Base-by-base conservation (phyloP, 2,797 vertebrate species). In the Perdix hodgsoniae region DNA sequence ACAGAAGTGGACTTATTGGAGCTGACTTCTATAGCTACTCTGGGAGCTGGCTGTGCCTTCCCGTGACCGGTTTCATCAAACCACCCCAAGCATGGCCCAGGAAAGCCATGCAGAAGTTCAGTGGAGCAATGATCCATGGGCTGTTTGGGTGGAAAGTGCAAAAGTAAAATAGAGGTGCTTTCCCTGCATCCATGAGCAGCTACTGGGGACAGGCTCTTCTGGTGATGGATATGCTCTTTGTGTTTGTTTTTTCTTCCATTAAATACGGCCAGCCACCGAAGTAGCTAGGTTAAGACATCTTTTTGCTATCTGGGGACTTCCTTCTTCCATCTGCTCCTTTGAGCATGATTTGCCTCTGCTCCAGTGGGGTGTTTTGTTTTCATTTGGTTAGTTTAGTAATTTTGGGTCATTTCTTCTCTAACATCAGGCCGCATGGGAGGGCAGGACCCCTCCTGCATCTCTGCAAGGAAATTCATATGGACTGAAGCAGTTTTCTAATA, bases 321-420 rank as follows among this genome's bases (percentile, higher is more conserved):
- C 57, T 76, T 61, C 59, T 35, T 95, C 84, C 84, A 39, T 82
- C 91, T 83, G 64, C 27, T 92, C 60, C 77, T 85, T 75, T 79
- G 50, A 86, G 75, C 37, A 29, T 45, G 67, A 0, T 22, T 87
- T 85, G 64, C 82, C 59, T 78, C 86, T 81, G 39, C 76, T 94
- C 52, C 80, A 57, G 45, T 39, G 84, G 50, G 33, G 45, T 77
- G 35, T 42, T 90, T 78, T 80, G 65, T 35, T 91, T 85, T 74
- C 33, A 22, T 72, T 86, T 40, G 27, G 52, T 57, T 80, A 83
- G 57, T 87, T 94, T 50, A 71, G 49, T 74, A 24, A 17, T 21
- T 66, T 61, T 1, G 69, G 66, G 54, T 87, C 17, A 66, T 63
- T 80, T 65, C 18, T 6, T 77, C 79, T 78, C 52, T 63, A 83